Evolutionary conservation across 2,797 vertebrate genomes (phyloP).

Genomic region (Hyperoplus lanceolatus): DNA sequence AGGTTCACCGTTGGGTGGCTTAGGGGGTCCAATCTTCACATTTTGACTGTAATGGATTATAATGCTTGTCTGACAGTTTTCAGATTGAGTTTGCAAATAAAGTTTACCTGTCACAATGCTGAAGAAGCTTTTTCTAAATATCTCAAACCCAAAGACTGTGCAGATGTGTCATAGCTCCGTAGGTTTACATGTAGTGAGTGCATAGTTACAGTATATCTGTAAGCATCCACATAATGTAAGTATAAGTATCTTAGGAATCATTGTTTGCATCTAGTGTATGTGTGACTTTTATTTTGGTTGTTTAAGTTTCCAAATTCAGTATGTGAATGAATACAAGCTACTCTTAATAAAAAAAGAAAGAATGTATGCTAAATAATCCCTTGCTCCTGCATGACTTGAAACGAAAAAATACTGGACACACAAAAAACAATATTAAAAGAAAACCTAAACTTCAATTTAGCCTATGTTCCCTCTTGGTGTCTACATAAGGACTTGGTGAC

Average conservation of each 20-base stretch:
- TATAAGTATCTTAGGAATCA: background rate
- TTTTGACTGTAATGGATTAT: background rate
- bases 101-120: background rate
- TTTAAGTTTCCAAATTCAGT: slow-evolving; percentile 2
- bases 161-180: slow-evolving; percentile 8
- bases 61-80: background rate
- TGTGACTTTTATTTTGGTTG: background rate
- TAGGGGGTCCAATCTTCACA: slow-evolving; percentile 12
- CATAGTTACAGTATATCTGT: background rate
- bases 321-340: background rate
- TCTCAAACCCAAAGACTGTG: background rate
- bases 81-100: background rate
- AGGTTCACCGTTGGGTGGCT: slow-evolving; percentile 12
- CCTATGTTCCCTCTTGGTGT: slow-evolving; percentile 32
- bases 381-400: slow-evolving; percentile 31
- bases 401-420: background rate
- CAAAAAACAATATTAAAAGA: background rate
- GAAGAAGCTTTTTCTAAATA: background rate
- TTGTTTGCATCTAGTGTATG: background rate
- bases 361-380: background rate
- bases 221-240: background rate
- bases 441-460: slow-evolving; percentile 50
- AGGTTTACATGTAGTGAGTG: background rate
- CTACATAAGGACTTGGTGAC: slow-evolving; percentile 49
- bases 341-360: slow-evolving; percentile 8